Conservation (phyloP, 2,113 vertebrate species). For the Platichthys stellatus region DNA sequence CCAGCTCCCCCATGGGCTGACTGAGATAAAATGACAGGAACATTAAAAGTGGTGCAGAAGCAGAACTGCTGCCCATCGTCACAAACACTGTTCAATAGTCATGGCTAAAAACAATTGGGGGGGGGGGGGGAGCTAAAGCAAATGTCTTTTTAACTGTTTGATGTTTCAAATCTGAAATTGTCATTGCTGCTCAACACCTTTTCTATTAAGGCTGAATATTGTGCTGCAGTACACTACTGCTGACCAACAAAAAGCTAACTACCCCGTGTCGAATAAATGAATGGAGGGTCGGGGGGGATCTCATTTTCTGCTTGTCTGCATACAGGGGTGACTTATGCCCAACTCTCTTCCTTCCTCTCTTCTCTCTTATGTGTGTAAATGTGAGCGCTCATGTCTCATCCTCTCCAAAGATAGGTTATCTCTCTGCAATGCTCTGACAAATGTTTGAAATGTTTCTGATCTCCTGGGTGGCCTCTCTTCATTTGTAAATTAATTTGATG, state of each 20-base stretch:
- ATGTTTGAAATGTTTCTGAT: slow-evolving; percentile 31
- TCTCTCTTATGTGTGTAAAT: slow-evolving; percentile 31
- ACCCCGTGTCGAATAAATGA: slow-evolving; percentile 75
- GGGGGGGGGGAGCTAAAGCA: neutral
- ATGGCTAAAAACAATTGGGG: neutral
- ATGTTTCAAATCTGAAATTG: slow-evolving; percentile 7
- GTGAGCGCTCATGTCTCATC: slow-evolving; percentile 28
- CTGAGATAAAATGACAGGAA: slow-evolving; percentile 43
- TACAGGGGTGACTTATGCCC: slow-evolving; percentile 78
- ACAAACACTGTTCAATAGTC: slow-evolving; percentile 36
- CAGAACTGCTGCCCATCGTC: slow-evolving; percentile 25
- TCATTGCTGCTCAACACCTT: neutral
- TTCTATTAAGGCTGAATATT: slow-evolving; percentile 47
- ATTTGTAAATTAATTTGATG: neutral
- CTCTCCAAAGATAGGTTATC: slow-evolving; percentile 28
- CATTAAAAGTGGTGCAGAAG: slow-evolving; percentile 44
- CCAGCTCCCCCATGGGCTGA: slow-evolving; percentile 43
- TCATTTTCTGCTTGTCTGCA: slow-evolving; percentile 87
- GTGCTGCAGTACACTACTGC: slow-evolving; percentile 64
- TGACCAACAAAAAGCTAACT: slow-evolving; percentile 79
- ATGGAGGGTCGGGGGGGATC: slow-evolving; percentile 71
- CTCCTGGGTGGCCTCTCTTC: neutral
- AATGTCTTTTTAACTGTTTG: slow-evolving; percentile 6
- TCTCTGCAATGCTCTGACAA: slow-evolving; percentile 33
- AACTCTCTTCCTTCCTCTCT: slow-evolving; percentile 60